Evolutionary conservation across 35 echinoderm and acorn worm species (phyloP).

Genomic region (Apostichopus californicus): DNA sequence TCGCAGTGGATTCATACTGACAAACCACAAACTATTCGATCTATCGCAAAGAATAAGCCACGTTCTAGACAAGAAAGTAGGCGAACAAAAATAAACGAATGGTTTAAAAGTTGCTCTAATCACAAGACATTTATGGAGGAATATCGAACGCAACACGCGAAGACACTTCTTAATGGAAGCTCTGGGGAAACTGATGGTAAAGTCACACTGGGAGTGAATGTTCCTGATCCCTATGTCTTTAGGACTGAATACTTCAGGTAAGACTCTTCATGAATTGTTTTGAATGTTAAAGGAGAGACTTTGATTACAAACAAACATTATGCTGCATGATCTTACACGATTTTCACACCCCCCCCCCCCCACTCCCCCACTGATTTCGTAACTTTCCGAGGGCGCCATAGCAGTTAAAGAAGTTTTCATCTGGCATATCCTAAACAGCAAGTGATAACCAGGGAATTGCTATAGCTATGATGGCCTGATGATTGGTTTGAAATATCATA

Average conservation of each 20-base stretch:
- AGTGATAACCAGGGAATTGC: too few relatives aligned
- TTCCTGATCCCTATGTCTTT: conserved; percentile 32
- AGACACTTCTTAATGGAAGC: neutral
- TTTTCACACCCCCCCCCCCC: too few relatives aligned
- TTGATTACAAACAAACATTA: too few relatives aligned
- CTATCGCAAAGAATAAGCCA: neutral
- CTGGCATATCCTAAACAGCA: too few relatives aligned
- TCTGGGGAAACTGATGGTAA: neutral
- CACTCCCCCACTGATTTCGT: too few relatives aligned
- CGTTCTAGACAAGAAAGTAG: neutral
- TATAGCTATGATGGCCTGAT: too few relatives aligned
- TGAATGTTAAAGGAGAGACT: too few relatives aligned
- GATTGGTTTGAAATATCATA: too few relatives aligned
- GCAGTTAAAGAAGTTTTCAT: too few relatives aligned
- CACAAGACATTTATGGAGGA: neutral
- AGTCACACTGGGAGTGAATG: neutral
- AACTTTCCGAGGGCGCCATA: too few relatives aligned
- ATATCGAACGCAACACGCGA: neutral
- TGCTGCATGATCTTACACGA: too few relatives aligned
- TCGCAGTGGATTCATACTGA: neutral
- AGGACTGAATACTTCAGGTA: conserved; percentile 35
- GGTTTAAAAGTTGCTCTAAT: neutral
- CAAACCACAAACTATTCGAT: neutral
- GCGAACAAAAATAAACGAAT: neutral
- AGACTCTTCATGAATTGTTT: neutral